Evolutionary conservation across 2,113 vertebrate genomes (phyloP).

Genomic region (Irena cyanogastra): DNA sequence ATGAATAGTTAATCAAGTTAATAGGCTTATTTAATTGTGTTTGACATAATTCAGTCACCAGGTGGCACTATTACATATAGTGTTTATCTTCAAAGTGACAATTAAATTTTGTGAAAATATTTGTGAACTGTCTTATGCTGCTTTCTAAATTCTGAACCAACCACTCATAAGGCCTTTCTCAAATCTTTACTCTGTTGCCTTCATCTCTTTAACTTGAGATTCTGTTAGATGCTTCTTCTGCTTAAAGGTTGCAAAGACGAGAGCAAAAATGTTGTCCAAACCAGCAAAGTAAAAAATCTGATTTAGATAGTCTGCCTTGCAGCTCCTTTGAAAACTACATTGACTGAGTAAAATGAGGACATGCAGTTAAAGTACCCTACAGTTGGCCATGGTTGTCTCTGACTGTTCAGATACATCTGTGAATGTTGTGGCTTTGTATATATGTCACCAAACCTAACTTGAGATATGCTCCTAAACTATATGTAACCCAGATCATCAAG

Average conservation of each 20-base stretch:
- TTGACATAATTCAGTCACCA: background rate
- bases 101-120: background rate
- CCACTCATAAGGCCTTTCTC: background rate
- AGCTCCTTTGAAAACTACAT: background rate
- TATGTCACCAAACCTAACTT: background rate
- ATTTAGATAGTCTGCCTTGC: background rate
- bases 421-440: background rate
- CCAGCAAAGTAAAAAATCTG: background rate
- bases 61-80: constrained; percentile 19
- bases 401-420: background rate
- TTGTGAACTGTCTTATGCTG: background rate
- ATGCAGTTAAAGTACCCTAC: background rate
- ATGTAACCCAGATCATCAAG: background rate
- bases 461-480: background rate
- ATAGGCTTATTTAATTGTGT: background rate
- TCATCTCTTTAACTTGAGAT: background rate
- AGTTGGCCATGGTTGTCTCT: background rate
- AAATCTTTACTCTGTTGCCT: background rate
- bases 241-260: background rate
- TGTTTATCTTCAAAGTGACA: background rate
- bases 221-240: background rate
- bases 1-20: background rate
- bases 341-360: background rate
- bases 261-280: background rate
- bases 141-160: background rate